A percentile compares a stretch with the other conserved stretches of the same genome.
phyloP scores from a whole-genome alignment of 2,113 vertebrate species.

The Ivindomyrus marchei region DNA sequence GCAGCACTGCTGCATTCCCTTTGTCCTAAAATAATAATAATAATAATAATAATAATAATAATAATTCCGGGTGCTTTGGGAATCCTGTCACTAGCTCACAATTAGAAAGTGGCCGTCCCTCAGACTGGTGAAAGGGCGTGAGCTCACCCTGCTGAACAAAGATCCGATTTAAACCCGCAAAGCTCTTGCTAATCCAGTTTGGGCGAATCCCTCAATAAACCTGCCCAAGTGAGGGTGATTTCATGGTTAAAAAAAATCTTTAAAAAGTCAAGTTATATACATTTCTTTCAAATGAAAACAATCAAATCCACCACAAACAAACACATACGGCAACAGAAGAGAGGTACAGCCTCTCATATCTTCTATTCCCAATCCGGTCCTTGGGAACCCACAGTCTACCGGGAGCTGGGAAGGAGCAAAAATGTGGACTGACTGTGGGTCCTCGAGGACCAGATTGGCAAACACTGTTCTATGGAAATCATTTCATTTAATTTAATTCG shows the following conservation, averaged over 20 bases:
- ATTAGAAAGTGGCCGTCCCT: conserved; percentile 9
- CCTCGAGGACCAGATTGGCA: neutral
- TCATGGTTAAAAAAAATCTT: neutral
- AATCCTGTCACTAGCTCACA: neutral
- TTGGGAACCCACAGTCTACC: neutral
- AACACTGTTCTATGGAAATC: neutral
- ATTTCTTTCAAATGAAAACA: neutral
- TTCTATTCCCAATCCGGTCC: neutral
- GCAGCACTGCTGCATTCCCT: neutral
- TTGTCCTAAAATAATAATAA: neutral
- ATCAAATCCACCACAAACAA: neutral
- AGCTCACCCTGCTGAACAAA: neutral
- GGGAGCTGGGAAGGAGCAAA: neutral
- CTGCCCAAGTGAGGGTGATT: neutral
- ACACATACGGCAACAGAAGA: neutral
- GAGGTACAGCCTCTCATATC: neutral
- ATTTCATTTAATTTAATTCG: neutral
- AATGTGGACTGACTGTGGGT: no score
- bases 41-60: neutral
- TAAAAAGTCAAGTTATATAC: neutral
- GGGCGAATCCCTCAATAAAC: conserved; percentile 21
- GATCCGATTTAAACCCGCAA: conserved; percentile 22
- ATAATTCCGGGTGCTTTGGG: neutral
- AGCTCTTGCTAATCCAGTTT: conserved; percentile 29
- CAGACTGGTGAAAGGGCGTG: neutral